Conservation (phyloP, 2,113 vertebrate genomes). For the Poeciliopsis turrubarensis region DNA sequence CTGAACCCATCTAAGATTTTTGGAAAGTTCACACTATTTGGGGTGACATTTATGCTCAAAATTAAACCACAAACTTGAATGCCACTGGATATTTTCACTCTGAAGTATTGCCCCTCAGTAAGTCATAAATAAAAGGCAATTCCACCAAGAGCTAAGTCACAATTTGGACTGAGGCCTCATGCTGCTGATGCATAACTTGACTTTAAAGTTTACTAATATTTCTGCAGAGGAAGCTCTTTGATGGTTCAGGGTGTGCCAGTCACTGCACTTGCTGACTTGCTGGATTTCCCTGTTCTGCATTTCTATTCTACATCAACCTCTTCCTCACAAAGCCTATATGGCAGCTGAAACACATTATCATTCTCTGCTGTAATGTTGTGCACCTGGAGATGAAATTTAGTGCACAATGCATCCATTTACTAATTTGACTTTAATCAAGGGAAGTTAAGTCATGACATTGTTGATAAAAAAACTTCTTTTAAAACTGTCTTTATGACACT, state of each 20-base stretch:
- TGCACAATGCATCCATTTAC: neutral
- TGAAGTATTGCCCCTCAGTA: neutral
- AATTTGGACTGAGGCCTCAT: neutral
- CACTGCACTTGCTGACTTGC: constrained; percentile 16
- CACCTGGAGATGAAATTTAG: neutral
- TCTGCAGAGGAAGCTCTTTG: neutral
- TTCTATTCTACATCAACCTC: constrained; percentile 1
- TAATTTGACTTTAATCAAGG: neutral
- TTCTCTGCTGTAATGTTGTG: neutral
- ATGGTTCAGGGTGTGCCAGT: neutral
- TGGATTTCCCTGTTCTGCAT: neutral
- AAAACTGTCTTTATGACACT: too few species aligned
- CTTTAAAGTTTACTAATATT: neutral
- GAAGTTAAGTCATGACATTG: too few species aligned
- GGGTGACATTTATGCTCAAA: neutral
- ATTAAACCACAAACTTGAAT: neutral
- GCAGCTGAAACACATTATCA: constrained; percentile 7
- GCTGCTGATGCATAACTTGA: constrained; percentile 1
- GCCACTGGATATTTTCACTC: neutral
- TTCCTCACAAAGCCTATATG: neutral
- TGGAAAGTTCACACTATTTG: too few species aligned
- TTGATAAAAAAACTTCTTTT: too few species aligned
- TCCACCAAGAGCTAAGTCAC: neutral
- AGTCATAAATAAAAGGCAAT: constrained; percentile 16
- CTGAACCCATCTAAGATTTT: too few species aligned